Base-by-base conservation (phyloP, 37 sponge, comb jelly and placozoan genomes). In the Chondrosia reniformis region DNA sequence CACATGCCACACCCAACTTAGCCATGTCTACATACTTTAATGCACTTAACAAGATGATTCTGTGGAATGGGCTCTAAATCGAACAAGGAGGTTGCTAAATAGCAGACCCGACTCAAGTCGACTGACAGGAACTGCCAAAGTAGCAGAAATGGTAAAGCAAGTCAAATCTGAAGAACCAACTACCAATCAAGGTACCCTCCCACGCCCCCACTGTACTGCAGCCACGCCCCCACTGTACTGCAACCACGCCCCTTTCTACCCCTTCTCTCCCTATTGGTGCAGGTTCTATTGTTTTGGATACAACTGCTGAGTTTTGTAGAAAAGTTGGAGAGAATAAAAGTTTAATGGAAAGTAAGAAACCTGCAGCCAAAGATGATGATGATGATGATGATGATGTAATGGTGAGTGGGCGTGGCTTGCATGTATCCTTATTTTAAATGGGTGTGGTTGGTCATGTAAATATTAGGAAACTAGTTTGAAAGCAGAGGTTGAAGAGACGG, bases 271-370 rank as follows among this genome's bases (percentile, higher is more conserved):
- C 1, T 28, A 2, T 32, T n/a, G 5, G 34, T 64, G 38, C 46
- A 82, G 82, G 63, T 74, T 45, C 61, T 22, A 88, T 93, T 28
- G 85, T 93, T 31, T 38, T 93, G 76, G 89, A 93, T 67, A 88
- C 64, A 15, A 89, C 87, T 4, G 79, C 91, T 33, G 95, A 90
- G 82, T 90, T 90, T 67, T 90, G 90, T 34, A 21, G 76, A 21
- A 83, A 90, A 25, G 52, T 90, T 4, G 90, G 90, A 25, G 90
- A 85, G 54, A 84, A 85, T 27, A 69, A 74, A n/a, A n/a, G n/a
- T n/a, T n/a, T 6, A 57, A 71, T 28, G 32, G 39, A 63, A 49
- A 44, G 4, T 10, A 56, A 38, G 59, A 59, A 78, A n/a, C n/a
- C n/a, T n/a, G n/a, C n/a, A n/a, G n/a, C n/a, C n/a, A n/a, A n/a